Base-by-base conservation (phyloP, 2,113 vertebrate genomes). In the Tachysurus fulvidraco region DNA sequence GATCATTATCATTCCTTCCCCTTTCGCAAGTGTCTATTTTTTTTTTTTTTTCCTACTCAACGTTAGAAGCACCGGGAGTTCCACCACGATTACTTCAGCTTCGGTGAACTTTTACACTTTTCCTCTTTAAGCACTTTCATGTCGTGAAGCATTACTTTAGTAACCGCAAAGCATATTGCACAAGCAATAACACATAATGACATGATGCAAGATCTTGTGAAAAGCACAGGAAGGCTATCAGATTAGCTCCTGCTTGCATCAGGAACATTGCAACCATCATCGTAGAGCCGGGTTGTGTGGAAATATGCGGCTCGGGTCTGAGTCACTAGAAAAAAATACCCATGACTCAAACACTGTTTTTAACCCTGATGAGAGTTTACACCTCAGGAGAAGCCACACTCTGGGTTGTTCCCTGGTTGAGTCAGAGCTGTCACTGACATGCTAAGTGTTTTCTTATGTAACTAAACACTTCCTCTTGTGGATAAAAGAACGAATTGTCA, bases 321-420 rank as follows among this genome's bases (percentile, higher is more conserved):
- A 86, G 84, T 86, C 83, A 44, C 11, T 84, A 81, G 28, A 52
- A 73, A 59, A 65, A 62, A 88, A 84, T 83, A 81, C 54, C 83
- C 55, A 85, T 87, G 85, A 90, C 83, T 90, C 83, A 87, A 36
- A 46, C 30, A 19, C 50, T 83, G 5, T 73, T 90, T 64, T 76
- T 46, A 67, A 19, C 76, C 54, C 46, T 64, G 44, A 55, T 19
- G n/a, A 67, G 25, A 78, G 74, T 81, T 81, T 67, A 90, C 84
- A 83, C 76, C 64, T 83, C 28, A n/a, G 65, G 79, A 85, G 81
- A 83, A 71, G 25, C 57, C n/a, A 55, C 21, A 23, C 8, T 80
- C 83, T 50, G 46, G 76, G 73, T 28, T 79, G 62, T 87, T 87
- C 78, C 59, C 59, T 78, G 50, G 5, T 60, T 85, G 73, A 74